Percentiles rank a stretch among this genome's conserved stretches.
Evolutionary conservation across 2,797 vertebrate genomes (phyloP).

Genomic region (Allobates femoralis): DNA sequence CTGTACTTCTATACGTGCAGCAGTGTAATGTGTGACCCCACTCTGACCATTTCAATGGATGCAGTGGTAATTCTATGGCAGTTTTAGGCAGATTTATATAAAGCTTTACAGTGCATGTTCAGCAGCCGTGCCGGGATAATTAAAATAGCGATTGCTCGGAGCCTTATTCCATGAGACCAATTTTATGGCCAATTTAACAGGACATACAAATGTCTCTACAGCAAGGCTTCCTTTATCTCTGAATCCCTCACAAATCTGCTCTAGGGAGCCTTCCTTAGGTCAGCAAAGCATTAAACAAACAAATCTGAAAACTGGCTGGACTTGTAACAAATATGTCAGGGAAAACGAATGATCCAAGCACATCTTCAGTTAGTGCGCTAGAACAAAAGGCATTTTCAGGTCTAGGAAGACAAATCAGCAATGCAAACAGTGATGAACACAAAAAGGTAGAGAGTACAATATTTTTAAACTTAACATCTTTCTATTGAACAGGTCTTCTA

Average conservation of each 20-base stretch:
- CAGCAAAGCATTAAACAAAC: constrained; percentile 25
- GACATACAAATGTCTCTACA: constrained; percentile 13
- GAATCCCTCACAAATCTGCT: constrained; percentile 12
- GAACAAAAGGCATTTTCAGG: background rate
- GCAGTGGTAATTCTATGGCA: no score
- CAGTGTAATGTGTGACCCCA: no score
- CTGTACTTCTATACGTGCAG: no score
- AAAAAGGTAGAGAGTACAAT: background rate
- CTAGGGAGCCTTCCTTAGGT: constrained; percentile 6
- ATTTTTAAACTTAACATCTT: background rate
- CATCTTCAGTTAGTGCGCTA: background rate
- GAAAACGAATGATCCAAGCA: constrained; percentile 21
- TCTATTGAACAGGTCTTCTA: background rate
- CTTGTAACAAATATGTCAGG: constrained; percentile 20
- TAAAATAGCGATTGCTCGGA: background rate
- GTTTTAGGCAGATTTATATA: background rate
- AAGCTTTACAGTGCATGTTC: background rate
- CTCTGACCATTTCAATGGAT: no score
- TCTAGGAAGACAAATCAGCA: constrained; percentile 20
- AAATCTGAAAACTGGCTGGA: constrained; percentile 34
- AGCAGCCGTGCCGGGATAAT: background rate
- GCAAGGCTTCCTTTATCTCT: background rate
- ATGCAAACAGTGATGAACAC: background rate
- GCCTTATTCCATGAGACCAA: constrained; percentile 13
- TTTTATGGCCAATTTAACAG: constrained; percentile 25